Evolutionary conservation across 2,797 vertebrate genomes (phyloP), one percentile per base, ranked within the genome.

Genomic region (Pogoniulus pusillus): DNA sequence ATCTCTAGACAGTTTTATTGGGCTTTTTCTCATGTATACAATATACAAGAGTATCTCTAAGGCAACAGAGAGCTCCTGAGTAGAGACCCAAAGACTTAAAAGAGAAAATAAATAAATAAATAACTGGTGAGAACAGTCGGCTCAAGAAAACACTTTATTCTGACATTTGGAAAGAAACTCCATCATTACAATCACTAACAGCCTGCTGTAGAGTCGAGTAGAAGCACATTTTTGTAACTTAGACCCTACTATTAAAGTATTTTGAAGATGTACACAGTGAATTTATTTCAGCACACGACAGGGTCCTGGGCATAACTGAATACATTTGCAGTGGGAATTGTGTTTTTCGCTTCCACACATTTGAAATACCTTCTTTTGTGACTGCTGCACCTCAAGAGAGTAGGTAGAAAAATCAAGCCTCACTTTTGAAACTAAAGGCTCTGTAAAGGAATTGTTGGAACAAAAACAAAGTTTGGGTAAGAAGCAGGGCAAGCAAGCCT

Each of bases 41-140:
- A 70, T 81, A 92, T 91, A 87, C 63, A 76, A 81, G 77, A 76
- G 68, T 94, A 89, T 96, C 87, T 94, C 92, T 95, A 94, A 96
- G 91, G 92, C 92, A 91, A 91, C 89, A 90, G 92, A 93, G 73
- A 83, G 47, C 87, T 95, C 88, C 85, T 60, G 71, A 92, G 83
- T 49, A 79, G 47, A 76, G 35, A 95, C 87, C 66, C 91, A 85
- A 89, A 91, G 60, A 43, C 75, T 90, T 91, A 71, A 17, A 16
- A 41, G 15, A 41, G 20, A 20, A 45, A 45, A 45, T 53, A 70
- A 35, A 73, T 81, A 43, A 15, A 88, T 35, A n/a, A n/a, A 14
- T n/a, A n/a, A n/a, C n/a, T n/a, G 75, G 87, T 79, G 69, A 63
- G 53, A 92, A 83, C 35, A 91, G 60, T 5, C 60, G 90, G 49